Conservation (phyloP, 2,888 invertebrate species). For the Cantharis rufa region DNA sequence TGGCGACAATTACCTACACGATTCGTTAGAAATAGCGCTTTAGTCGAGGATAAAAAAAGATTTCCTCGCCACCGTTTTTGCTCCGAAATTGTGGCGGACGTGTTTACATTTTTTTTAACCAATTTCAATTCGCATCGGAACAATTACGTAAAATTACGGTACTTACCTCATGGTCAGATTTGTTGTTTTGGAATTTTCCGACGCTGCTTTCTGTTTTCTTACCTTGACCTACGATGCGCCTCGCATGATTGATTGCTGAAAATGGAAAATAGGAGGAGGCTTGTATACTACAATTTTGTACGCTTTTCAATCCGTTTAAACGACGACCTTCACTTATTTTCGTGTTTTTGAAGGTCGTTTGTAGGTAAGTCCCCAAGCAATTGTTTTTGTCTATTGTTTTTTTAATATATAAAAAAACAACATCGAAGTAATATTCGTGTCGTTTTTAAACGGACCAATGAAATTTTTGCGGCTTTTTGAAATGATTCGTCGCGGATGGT, state of each 20-base stretch:
- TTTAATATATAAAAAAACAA: background rate
- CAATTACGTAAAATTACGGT: background rate
- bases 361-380: background rate
- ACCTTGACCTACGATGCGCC: background rate
- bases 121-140: background rate
- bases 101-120: background rate
- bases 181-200: slow-evolving; percentile 1
- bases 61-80: background rate
- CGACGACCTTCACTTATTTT: background rate
- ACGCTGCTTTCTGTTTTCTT: background rate
- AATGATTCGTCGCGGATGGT: background rate
- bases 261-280: background rate
- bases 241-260: background rate
- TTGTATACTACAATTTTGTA: background rate
- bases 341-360: background rate
- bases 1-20: background rate
- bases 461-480: background rate
- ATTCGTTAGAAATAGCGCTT: background rate
- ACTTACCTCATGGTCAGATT: background rate
- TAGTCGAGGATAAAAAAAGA: background rate
- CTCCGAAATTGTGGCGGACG: background rate
- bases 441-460: background rate
- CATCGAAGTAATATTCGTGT: background rate
- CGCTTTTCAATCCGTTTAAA: background rate
- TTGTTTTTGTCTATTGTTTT: background rate